These are phyloP conservation scores for Papilio elwesi DNA, from an alignment of 2,888 invertebrate genomes.

Conservation along the genomic window DNA sequence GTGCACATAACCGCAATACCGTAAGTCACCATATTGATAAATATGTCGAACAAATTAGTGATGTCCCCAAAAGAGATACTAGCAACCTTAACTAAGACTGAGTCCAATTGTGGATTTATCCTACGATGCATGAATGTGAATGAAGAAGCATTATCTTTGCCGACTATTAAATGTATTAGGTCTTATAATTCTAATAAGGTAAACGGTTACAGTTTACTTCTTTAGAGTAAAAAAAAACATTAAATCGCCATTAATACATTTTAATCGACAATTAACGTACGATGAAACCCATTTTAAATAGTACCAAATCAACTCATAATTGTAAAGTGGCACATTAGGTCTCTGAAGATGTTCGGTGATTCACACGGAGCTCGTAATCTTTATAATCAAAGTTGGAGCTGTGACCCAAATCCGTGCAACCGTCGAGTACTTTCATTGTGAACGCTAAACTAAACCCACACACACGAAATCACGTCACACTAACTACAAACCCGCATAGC, in stretches of 20 bases:
- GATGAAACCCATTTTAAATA: constrained; percentile 3
- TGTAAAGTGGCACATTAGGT: constrained; percentile 35
- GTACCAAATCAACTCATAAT: constrained; percentile 23
- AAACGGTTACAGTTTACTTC: no score
- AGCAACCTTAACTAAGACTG: no score
- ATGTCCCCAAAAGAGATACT: background rate
- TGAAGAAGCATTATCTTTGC: no score
- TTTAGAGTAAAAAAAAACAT: background rate
- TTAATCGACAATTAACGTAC: background rate
- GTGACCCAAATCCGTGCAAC: constrained; percentile 83
- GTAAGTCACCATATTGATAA: background rate
- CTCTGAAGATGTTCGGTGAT: constrained; percentile 75
- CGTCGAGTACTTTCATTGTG: constrained; percentile 82
- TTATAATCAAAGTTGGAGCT: constrained; percentile 82
- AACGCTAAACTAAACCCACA: constrained; percentile 72
- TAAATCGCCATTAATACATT: background rate
- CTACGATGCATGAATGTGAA: no score
- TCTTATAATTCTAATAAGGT: no score
- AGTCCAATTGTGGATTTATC: no score
- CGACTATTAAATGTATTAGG: no score
- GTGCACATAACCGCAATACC: background rate
- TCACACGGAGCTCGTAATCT: constrained; percentile 80
- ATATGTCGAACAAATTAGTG: background rate
- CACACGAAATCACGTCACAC: constrained; percentile 46
- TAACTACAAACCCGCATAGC: constrained; percentile 19